Base-by-base conservation (phyloP, 2,888 invertebrate species). In the Trachelus troglodyta region DNA sequence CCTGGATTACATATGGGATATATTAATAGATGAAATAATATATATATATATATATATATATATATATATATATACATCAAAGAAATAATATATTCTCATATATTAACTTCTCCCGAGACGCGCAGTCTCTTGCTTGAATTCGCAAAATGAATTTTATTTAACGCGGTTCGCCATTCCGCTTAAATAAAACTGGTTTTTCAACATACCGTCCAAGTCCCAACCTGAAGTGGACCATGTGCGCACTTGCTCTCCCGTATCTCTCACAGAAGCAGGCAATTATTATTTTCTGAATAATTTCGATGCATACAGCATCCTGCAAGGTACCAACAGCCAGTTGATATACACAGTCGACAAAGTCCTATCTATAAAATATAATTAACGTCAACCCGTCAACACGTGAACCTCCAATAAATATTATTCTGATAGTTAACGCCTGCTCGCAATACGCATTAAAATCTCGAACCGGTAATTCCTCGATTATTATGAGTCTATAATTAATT, bases 171-270 rank as follows among this genome's bases (percentile, higher is more conserved):
- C 74, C 69, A 75, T 74, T 69, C 74, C 75, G 76, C 69, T 76
- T 74, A 78, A 69, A 80, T 76, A 75, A 81, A 81, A 81, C 81
- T 80, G 80, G 81, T 81, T 79, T 81, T 79, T 80, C 80, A 76
- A 77, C 76, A 80, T 83, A 79, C 79, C 77, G 23, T 69, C 73
- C 23, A 15, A 15, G 23, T 56, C 56, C 23, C 56, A 23, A 9
- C 56, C 23, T 56, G 23, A 56, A 56, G 23, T 56, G 56, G 56
- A 56, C 56, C 56, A 56, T 56, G 56, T 9, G 56, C 56, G 71
- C 71, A 33, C 71, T 31, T 33, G 71, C 71, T 56, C 71, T 31
- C 31, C 31, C 71, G 71, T 33, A 11, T 33, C 71, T 31, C 71
- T 33, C 31, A 30, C 12, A 12, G 71, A 33, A 75, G 35, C 69